These are phyloP conservation scores for Manis crassicaudata DNA, from an alignment of 2,797 vertebrate species.

Conservation along the genomic window DNA sequence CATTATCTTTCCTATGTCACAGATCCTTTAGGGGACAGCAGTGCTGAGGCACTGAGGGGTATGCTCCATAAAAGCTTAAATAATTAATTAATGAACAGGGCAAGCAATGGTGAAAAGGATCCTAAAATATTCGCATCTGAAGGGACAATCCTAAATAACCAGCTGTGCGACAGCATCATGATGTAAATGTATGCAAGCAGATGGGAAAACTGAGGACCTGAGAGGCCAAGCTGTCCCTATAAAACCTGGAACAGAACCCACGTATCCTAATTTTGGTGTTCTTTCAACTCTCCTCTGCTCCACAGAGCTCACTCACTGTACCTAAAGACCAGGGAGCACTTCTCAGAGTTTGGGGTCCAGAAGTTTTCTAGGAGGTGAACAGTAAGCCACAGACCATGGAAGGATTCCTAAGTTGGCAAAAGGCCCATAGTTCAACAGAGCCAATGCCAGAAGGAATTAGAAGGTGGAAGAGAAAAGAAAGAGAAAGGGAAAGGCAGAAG, in stretches of 20 bases:
- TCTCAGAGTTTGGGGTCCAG: neutral
- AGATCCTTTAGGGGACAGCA: neutral
- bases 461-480: neutral
- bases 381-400: neutral
- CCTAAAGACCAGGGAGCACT: neutral
- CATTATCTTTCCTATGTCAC: neutral
- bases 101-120: neutral
- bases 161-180: neutral
- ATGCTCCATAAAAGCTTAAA: neutral
- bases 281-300: neutral
- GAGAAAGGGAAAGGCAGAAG: neutral
- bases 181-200: neutral
- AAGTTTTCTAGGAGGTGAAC: neutral
- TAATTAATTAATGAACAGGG: neutral
- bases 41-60: neutral
- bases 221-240: neutral
- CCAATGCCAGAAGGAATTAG: neutral
- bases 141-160: neutral
- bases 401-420: neutral
- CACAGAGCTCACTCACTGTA: neutral
- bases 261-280: neutral
- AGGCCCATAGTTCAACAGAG: neutral
- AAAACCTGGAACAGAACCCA: neutral
- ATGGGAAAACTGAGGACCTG: neutral
- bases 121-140: neutral